These are phyloP conservation scores for Microcebus jonahi DNA, from an alignment of 2,113 vertebrate genomes.

Conservation along the genomic window DNA sequence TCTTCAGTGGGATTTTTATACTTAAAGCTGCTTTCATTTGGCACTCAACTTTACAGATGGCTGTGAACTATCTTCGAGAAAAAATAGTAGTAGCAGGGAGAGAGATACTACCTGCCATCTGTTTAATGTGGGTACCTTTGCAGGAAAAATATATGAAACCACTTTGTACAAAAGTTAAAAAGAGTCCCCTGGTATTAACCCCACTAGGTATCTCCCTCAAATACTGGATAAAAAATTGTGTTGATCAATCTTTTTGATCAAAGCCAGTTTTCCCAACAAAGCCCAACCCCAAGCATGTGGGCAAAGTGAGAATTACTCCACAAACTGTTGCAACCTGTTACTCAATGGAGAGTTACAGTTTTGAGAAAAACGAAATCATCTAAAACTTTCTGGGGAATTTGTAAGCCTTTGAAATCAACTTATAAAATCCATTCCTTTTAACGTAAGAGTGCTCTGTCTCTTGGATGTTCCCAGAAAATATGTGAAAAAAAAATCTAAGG, in stretches of 20 bases:
- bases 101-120: not conserved
- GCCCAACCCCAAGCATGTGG: not conserved
- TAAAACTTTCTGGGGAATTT: not conserved
- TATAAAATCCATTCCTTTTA: not conserved
- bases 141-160: not conserved
- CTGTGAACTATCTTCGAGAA: not conserved
- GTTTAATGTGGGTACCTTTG: not conserved
- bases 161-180: not conserved
- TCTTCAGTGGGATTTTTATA: not conserved
- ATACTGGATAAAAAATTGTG: not conserved
- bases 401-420: not conserved
- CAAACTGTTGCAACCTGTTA: not conserved
- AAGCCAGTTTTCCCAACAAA: not conserved
- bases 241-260: not conserved
- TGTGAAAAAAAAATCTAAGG: not conserved
- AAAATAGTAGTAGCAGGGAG: not conserved
- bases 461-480: not conserved
- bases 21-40: not conserved
- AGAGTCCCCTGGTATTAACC: not conserved
- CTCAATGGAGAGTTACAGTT: not conserved
- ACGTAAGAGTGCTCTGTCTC: not conserved
- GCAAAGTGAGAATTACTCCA: not conserved
- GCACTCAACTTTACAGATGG: not conserved
- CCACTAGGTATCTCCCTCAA: not conserved
- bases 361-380: slow-evolving; percentile 22